These are phyloP conservation scores for Percina caprodes DNA, from an alignment of 2,113 vertebrate species.

Conservation along the genomic window DNA sequence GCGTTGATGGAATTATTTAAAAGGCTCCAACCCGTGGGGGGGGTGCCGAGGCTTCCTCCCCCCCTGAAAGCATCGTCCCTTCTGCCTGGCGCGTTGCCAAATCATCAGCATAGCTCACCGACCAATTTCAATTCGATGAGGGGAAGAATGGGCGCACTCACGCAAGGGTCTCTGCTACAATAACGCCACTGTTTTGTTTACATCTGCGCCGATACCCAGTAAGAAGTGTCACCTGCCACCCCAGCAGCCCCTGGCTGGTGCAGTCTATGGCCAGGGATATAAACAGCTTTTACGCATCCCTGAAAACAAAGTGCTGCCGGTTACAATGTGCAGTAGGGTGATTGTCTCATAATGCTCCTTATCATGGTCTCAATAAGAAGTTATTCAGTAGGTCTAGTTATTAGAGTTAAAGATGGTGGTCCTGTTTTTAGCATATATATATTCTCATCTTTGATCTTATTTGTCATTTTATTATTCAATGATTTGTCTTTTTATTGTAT, in stretches of 20 bases:
- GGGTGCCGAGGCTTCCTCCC: constrained; percentile 17
- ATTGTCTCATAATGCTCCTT: too few species aligned
- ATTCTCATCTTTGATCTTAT: too few species aligned
- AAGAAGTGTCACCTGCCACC: constrained; percentile 57
- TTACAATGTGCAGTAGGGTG: not conserved
- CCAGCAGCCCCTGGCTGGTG: constrained; percentile 3
- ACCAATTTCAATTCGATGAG: constrained; percentile 58
- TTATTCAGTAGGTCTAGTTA: too few species aligned
- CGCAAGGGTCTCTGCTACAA: constrained; percentile 62
- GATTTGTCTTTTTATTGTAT: too few species aligned
- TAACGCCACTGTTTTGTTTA: constrained; percentile 65
- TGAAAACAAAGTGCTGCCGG: constrained; percentile 11
- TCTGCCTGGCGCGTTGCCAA: constrained; percentile 62
- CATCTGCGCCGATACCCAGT: constrained; percentile 23
- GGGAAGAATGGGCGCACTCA: constrained; percentile 67
- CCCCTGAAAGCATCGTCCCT: constrained; percentile 32
- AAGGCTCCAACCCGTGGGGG: constrained; percentile 16
- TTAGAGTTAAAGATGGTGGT: too few species aligned
- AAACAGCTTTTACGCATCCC: not conserved
- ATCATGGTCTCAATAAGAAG: too few species aligned
- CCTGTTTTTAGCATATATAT: too few species aligned
- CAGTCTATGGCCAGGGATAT: too few species aligned
- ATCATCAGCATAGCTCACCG: constrained; percentile 64
- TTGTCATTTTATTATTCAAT: too few species aligned
- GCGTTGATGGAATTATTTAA: constrained; percentile 31